Conservation (phyloP, 1,140 invertebrate species). For the Centruroides vittatus region DNA sequence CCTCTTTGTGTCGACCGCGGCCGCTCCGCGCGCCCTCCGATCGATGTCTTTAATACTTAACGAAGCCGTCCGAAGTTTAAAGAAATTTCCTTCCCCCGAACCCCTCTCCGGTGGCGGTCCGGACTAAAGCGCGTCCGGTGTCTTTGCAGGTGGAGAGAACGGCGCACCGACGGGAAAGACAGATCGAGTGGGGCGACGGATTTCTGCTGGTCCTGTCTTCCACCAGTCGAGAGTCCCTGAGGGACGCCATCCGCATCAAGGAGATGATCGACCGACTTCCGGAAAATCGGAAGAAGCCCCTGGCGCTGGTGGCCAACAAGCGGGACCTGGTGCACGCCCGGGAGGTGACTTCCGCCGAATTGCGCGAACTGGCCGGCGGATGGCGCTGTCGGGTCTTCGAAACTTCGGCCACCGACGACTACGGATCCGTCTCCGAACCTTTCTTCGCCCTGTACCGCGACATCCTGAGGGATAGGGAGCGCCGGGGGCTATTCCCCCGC, state of each 20-base stretch:
- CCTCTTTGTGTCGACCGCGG: too few species aligned
- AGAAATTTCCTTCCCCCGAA: too few species aligned
- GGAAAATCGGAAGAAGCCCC: background rate
- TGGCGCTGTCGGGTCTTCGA: background rate
- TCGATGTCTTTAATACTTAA: too few species aligned
- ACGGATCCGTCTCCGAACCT: background rate
- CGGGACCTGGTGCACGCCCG: background rate
- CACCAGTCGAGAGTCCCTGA: background rate
- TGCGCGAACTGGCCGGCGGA: background rate
- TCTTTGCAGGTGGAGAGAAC: too few species aligned
- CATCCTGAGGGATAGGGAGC: background rate
- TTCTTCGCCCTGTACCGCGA: background rate
- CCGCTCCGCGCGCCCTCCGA: too few species aligned
- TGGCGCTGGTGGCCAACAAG: background rate
- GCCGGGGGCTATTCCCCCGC: background rate
- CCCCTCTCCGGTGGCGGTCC: too few species aligned
- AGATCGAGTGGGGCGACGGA: too few species aligned
- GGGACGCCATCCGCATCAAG: background rate
- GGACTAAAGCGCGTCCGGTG: too few species aligned
- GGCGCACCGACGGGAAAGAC: too few species aligned
- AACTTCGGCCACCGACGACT: background rate
- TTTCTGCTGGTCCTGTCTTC: background rate
- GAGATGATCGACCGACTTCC: background rate
- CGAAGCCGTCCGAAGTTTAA: too few species aligned
- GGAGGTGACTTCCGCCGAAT: background rate